phyloP scores from a whole-genome alignment of 2,888 invertebrate species.

The Hemaris fuciformis region DNA sequence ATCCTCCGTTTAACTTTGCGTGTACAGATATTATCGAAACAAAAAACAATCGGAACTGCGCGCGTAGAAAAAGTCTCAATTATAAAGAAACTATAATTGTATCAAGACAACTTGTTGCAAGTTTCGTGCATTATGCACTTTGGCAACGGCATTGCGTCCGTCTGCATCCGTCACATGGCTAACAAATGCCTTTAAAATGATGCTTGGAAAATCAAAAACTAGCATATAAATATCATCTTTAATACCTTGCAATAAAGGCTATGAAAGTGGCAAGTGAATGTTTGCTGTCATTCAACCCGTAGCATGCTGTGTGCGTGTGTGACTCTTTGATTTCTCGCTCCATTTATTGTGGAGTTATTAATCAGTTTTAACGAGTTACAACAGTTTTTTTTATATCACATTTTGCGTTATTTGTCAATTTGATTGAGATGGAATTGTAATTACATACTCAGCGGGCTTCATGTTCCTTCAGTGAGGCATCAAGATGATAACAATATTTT shows the following conservation, averaged over 20 bases:
- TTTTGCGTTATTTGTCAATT: constrained; percentile 6
- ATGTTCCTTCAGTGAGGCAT: neutral
- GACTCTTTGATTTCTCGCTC: constrained; percentile 68
- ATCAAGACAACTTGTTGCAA: constrained; percentile 45
- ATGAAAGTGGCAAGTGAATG: constrained; percentile 15
- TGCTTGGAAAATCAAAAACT: neutral
- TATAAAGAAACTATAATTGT: constrained; percentile 46
- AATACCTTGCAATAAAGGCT: constrained; percentile 17
- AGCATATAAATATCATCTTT: constrained; percentile 22
- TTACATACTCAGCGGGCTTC: neutral
- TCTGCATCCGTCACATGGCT: constrained; percentile 43
- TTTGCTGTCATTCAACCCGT: constrained; percentile 28
- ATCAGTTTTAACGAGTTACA: constrained; percentile 54
- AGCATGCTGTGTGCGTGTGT: constrained; percentile 43
- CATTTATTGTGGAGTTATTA: constrained; percentile 64
- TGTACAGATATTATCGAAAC: neutral
- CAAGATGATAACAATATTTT: neutral
- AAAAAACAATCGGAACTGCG: constrained; percentile 3
- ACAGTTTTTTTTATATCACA: constrained; percentile 42
- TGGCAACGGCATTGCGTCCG: constrained; percentile 54
- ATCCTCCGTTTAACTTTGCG: neutral
- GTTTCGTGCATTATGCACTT: constrained; percentile 50
- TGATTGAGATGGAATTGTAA: constrained; percentile 1
- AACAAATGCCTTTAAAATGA: constrained; percentile 33
- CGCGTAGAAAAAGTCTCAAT: constrained; percentile 32